Evolutionary conservation across 2,113 vertebrate genomes (phyloP), one percentile per base, ranked within the genome.

Genomic region (Ivindomyrus marchei): DNA sequence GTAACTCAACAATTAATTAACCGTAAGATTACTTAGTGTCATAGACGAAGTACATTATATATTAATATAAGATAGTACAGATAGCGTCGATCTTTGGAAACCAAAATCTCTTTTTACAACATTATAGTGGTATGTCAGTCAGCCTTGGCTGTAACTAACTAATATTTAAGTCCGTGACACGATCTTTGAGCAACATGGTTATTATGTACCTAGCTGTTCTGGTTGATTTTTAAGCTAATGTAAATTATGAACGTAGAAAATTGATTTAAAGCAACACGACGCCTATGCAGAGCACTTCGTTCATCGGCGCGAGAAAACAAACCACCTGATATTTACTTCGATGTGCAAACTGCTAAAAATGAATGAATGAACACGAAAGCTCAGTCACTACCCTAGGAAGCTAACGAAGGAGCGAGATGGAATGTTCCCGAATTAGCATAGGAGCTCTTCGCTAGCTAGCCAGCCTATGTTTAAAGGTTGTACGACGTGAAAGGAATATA

Each of bases 351-450:
- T 4, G 46, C 84, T 31, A 49, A 24, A 19, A 21, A 56, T 6
- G 21, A 85, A 46, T 85, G 39, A 85, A 49, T 49, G n/a, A n/a
- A 49, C 10, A 15, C 8, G 42, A 86, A 50, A 15, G 9, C 47
- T 13, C 24, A 45, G 46, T 42, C 45, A 15, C 47, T 86, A 49
- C 24, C 45, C 47, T n/a, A 15, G 6, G 3, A 13, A 39, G 85
- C 85, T 39, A 56, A 56, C 27, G 50, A 87, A 15, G 31, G 74
- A 80, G 21, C 24, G 10, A 62, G 9, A 24, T 46, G 45, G 87
- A 88, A 88, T 62, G 56, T 88, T 88, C 87, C 52, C 56, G 87
- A 88, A 88, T 45, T 45, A 66, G 36, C 87, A 45, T 36, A 53
- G 27, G 31, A 3, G n/a, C n/a, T 17, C 31, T 7, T 13, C 46